Conservation (phyloP, 2,888 invertebrate species). For the Cataglyphis altisquamis region DNA sequence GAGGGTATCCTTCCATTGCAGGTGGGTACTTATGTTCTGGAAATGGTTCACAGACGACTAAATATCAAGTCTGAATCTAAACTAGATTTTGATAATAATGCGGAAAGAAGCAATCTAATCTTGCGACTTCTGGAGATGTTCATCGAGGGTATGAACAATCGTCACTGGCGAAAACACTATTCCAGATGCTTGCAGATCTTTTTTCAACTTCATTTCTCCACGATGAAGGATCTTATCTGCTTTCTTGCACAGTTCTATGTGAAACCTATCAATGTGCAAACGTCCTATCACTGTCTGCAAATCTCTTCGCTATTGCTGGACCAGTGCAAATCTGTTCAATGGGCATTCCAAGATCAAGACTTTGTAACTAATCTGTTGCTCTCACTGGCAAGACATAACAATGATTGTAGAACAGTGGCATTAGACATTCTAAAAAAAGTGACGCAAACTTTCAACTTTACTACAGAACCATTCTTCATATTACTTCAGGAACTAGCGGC, state of each 20-base stretch:
- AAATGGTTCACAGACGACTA: conserved; percentile 83
- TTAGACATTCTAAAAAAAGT: conserved; percentile 87
- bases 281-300: conserved; percentile 79
- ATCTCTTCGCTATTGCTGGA: conserved; percentile 85
- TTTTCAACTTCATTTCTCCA: conserved; percentile 82
- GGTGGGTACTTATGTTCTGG: conserved; percentile 83
- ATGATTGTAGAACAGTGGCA: conserved; percentile 88
- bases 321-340: conserved; percentile 76
- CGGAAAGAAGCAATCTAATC: conserved; percentile 78
- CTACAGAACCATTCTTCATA: conserved; percentile 75
- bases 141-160: conserved; percentile 78
- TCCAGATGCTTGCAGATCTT: conserved; percentile 83
- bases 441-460: conserved; percentile 85
- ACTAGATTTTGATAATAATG: conserved; percentile 80
- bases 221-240: conserved; percentile 76
- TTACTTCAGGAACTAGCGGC: conserved; percentile 87
- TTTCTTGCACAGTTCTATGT: conserved; percentile 82
- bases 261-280: conserved; percentile 78
- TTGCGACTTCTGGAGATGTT: conserved; percentile 81
- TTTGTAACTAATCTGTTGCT: conserved; percentile 87
- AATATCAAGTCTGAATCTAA: conserved; percentile 77
- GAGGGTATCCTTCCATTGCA: conserved; percentile 82
- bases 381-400: conserved; percentile 88
- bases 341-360: conserved; percentile 80
- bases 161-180: conserved; percentile 77